Conservation (phyloP, 2,797 vertebrate species). For the Thunnus albacares region DNA sequence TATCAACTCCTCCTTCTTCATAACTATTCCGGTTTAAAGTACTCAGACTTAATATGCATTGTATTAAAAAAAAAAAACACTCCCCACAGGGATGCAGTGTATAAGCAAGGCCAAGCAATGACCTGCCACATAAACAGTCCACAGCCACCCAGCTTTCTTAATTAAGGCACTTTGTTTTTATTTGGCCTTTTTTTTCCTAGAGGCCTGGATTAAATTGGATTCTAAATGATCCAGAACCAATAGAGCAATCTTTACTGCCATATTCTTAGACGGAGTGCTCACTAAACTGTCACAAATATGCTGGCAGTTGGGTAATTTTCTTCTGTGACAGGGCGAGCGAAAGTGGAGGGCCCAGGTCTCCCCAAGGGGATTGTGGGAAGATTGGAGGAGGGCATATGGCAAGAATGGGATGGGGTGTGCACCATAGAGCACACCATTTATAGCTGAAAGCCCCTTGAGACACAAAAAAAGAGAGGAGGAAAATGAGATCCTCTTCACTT, state of each 20-base stretch:
- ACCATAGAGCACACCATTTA: conserved; percentile 73
- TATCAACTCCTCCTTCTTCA: conserved; percentile 1
- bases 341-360: conserved; percentile 69
- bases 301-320: conserved; percentile 81
- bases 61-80: conserved; percentile 34
- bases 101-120: conserved; percentile 31
- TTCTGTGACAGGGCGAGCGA: conserved; percentile 63
- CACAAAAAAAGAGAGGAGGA: conserved; percentile 61
- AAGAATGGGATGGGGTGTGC: conserved; percentile 66
- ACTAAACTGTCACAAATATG: conserved; percentile 81
- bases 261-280: conserved; percentile 77
- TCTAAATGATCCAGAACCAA: conserved; percentile 89
- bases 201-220: conserved; percentile 87
- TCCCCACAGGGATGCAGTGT: conserved; percentile 37
- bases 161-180: conserved; percentile 87
- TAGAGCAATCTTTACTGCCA: conserved; percentile 84
- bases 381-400: conserved; percentile 77
- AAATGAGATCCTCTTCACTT: conserved; percentile 74
- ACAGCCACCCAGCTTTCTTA: conserved; percentile 78
- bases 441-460: conserved; percentile 71
- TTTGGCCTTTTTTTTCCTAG: conserved; percentile 73
- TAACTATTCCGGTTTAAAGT: conserved; percentile 30
- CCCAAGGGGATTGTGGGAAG: conserved; percentile 72
- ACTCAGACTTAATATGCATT: conserved; percentile 33
- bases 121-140: conserved; percentile 75